These are phyloP conservation scores for Meganola albula DNA, from an alignment of 2,888 invertebrate genomes.

Conservation along the genomic window DNA sequence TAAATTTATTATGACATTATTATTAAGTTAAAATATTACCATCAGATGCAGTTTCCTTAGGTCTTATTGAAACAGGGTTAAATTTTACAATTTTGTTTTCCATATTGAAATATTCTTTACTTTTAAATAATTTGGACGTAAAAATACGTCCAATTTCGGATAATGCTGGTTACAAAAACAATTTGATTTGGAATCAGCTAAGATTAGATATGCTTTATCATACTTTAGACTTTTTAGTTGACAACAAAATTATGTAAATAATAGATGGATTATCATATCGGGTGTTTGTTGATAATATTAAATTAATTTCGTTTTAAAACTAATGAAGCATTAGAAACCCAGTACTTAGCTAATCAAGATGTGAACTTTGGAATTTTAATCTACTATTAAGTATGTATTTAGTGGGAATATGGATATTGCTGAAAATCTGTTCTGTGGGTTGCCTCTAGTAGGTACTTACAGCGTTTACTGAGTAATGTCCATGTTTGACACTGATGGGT, in stretches of 20 bases:
- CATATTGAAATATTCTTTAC: constrained; percentile 33
- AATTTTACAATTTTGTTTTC: constrained; percentile 44
- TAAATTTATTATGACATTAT: neutral
- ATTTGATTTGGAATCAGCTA: constrained; percentile 36
- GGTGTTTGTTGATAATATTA: constrained; percentile 8
- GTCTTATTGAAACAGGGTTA: constrained; percentile 34
- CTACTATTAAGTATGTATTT: too few relatives aligned
- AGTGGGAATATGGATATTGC: too few relatives aligned
- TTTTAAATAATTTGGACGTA: constrained; percentile 23
- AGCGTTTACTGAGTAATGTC: too few relatives aligned
- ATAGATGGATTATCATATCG: constrained; percentile 20
- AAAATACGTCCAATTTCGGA: constrained; percentile 35
- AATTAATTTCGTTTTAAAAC: too few relatives aligned
- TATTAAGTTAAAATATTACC: constrained; percentile 36
- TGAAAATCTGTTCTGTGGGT: too few relatives aligned
- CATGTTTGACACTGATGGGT: too few relatives aligned
- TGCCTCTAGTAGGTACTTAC: too few relatives aligned
- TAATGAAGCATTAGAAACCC: too few relatives aligned
- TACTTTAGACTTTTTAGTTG: constrained; percentile 29
- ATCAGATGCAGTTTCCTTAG: constrained; percentile 49
- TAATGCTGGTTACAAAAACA: constrained; percentile 39
- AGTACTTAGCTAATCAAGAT: too few relatives aligned
- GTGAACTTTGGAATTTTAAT: too few relatives aligned
- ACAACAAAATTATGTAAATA: constrained; percentile 29
- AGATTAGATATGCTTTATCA: constrained; percentile 62